Evolutionary conservation across 1,140 invertebrate genomes (phyloP).

Genomic region (Agraylea sexmaculata): DNA sequence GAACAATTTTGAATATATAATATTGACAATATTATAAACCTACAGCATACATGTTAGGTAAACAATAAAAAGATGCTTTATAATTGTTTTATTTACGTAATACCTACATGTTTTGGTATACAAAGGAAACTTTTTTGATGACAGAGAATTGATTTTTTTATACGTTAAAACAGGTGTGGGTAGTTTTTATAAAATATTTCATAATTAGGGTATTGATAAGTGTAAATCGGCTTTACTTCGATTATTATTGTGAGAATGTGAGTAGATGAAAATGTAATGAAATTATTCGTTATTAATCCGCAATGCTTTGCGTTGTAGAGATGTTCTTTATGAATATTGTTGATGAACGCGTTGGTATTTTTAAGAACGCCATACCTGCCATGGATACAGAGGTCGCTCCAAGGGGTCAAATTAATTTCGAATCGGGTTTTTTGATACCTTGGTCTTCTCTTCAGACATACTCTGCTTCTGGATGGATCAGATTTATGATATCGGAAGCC

Average conservation of each 20-base stretch:
- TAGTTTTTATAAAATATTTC: no score
- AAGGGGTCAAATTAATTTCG: slow-evolving; percentile 21
- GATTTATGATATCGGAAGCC: slow-evolving; percentile 19
- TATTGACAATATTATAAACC: no score
- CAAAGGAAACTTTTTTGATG: no score
- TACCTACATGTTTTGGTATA: no score
- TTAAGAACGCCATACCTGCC: background rate
- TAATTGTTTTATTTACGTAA: no score
- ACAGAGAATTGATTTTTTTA: no score
- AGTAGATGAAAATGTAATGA: background rate
- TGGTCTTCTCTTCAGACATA: slow-evolving; percentile 8
- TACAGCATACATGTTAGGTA: no score
- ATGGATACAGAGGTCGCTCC: slow-evolving; percentile 14
- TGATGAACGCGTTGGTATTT: background rate
- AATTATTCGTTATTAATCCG: background rate
- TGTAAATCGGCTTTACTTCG: background rate
- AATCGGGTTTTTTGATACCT: slow-evolving; percentile 16
- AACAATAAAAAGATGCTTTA: no score
- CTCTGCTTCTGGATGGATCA: slow-evolving; percentile 8
- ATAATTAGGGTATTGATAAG: slow-evolving; percentile 3
- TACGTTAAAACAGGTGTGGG: no score
- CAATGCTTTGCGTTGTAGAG: background rate
- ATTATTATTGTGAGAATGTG: background rate
- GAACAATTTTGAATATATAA: no score
- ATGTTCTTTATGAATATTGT: no score